A percentile compares a stretch with the other conserved stretches of the same genome.
phyloP scores from a whole-genome alignment of 37 sponge, comb jelly and placozoan genomes.

The Crambe crambe region DNA sequence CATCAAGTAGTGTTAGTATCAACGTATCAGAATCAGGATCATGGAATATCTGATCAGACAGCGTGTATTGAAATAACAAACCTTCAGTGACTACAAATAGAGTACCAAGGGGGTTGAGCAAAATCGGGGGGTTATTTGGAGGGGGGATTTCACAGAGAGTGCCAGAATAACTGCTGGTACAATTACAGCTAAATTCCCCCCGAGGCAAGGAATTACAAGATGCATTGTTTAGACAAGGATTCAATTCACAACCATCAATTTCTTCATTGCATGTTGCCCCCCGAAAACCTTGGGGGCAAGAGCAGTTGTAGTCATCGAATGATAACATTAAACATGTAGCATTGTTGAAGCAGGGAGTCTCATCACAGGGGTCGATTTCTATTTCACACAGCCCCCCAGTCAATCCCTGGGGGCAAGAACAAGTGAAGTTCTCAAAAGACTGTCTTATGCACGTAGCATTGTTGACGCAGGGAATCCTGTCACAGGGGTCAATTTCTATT shows the following conservation, averaged over 20 bases:
- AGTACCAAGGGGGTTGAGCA: constrained; percentile 42
- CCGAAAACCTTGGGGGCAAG: background rate
- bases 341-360: background rate
- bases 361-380: background rate
- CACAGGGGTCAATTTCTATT: constrained; percentile 12
- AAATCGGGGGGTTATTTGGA: constrained; percentile 24
- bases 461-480: background rate
- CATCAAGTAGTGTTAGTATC: constrained; percentile 34
- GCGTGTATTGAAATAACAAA: constrained; percentile 13
- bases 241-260: constrained; percentile 7
- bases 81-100: constrained; percentile 47
- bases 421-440: background rate
- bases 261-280: background rate
- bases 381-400: background rate
- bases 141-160: constrained; percentile 1
- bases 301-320: background rate
- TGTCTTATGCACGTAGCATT: background rate
- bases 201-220: background rate
- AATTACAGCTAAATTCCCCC: background rate
- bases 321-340: background rate
- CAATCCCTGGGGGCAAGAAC: background rate
- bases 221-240: constrained; percentile 7
- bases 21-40: constrained; percentile 42
- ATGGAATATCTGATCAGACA: constrained; percentile 55
- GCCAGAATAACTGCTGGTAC: background rate